Evolutionary conservation across 2,113 vertebrate species (phyloP).

Genomic region (Chloebia gouldiae): DNA sequence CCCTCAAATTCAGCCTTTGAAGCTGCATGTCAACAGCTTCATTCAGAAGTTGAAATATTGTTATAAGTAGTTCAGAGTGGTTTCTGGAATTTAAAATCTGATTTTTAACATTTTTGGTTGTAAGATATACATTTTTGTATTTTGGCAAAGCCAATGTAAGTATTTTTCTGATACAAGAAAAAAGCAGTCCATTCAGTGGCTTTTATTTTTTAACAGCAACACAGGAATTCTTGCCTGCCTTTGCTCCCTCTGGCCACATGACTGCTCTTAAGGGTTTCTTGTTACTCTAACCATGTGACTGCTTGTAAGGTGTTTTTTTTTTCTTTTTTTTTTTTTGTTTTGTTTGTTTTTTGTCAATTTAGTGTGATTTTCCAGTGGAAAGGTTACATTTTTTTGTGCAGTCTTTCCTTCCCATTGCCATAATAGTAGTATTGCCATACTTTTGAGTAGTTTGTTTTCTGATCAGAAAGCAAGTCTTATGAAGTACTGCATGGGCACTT

Average conservation of each 20-base stretch:
- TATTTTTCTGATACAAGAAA: background rate
- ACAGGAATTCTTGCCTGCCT: background rate
- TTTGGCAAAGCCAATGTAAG: background rate
- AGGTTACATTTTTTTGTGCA: background rate
- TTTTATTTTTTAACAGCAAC: background rate
- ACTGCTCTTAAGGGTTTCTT: background rate
- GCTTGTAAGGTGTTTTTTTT: background rate
- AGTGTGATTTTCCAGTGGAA: background rate
- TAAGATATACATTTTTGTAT: background rate
- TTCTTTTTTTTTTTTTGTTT: too few species aligned
- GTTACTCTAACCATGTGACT: background rate
- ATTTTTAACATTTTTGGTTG: background rate
- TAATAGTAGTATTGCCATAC: background rate
- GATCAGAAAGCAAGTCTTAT: background rate
- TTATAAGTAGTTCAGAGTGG: background rate
- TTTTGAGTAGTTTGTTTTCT: background rate
- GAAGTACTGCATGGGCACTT: background rate
- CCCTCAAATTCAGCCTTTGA: background rate
- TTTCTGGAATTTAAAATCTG: background rate
- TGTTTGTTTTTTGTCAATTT: too few species aligned
- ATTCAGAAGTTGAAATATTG: background rate
- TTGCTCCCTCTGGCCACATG: background rate
- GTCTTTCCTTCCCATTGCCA: background rate
- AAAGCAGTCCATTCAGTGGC: background rate
- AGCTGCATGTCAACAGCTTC: background rate